Percentiles rank a stretch among this genome's conserved stretches.
Evolutionary conservation across 2,888 invertebrate genomes (phyloP).

Genomic region (Sarcophaga rosellei): DNA sequence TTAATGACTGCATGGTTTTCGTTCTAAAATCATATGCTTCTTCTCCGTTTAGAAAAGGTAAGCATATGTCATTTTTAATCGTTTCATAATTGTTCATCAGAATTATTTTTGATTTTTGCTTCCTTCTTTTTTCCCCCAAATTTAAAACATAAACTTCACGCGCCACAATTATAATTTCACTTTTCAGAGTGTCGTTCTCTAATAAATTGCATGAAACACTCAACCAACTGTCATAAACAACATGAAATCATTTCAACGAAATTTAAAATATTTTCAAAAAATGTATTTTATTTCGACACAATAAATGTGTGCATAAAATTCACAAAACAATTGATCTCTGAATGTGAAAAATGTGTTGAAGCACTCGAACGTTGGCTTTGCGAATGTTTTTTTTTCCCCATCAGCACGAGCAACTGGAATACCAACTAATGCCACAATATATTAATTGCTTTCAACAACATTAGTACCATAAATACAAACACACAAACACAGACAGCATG

Average conservation of each 20-base stretch:
- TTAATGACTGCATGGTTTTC: too few species aligned
- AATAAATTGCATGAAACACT: not conserved
- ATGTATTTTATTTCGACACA: not conserved
- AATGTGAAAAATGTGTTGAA: not conserved
- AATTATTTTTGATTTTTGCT: too few species aligned
- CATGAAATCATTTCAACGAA: not conserved
- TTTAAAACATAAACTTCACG: too few species aligned
- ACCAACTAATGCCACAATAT: conserved; percentile 34
- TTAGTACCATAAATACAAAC: conserved; percentile 37
- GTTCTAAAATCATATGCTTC: too few species aligned
- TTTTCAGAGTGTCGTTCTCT: not conserved
- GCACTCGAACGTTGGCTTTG: too few species aligned
- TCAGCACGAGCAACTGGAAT: not conserved
- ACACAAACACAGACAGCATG: not conserved
- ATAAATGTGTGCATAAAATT: too few species aligned
- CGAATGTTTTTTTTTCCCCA: too few species aligned
- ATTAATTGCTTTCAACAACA: conserved; percentile 54
- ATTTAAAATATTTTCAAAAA: too few species aligned
- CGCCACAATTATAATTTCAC: not conserved
- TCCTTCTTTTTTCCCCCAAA: too few species aligned
- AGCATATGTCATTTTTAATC: too few species aligned
- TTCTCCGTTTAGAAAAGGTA: too few species aligned
- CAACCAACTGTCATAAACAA: not conserved
- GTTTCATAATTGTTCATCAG: too few species aligned
- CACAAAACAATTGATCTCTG: not conserved